Evolutionary conservation across 35 echinoderm and acorn worm genomes (phyloP).

Genomic region (Heliocidaris erythrogramma): DNA sequence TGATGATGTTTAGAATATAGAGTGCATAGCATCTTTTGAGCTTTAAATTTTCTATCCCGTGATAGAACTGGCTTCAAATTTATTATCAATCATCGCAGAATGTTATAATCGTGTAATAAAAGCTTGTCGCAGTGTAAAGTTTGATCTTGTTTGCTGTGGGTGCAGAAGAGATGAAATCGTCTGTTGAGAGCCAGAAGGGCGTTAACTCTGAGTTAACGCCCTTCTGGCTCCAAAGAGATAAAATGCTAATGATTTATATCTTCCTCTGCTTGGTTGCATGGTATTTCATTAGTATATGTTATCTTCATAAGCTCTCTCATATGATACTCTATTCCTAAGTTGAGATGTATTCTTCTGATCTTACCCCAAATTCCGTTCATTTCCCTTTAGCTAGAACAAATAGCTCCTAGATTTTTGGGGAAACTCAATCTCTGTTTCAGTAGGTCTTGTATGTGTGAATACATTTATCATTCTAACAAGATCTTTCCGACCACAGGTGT

Average conservation of each 20-base stretch:
- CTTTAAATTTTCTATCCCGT: not conserved
- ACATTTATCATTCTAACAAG: too few species aligned
- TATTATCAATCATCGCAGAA: not conserved
- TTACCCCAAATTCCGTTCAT: too few species aligned
- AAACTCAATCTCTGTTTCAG: too few species aligned
- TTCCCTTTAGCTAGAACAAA: too few species aligned
- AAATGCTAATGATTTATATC: not conserved
- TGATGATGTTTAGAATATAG: not conserved
- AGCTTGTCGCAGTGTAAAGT: not conserved
- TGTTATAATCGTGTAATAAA: not conserved
- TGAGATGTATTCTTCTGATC: too few species aligned
- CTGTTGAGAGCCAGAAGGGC: not conserved
- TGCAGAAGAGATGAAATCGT: not conserved
- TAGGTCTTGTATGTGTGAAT: too few species aligned
- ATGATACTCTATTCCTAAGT: too few species aligned
- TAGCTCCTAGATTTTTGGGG: too few species aligned
- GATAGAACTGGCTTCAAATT: not conserved
- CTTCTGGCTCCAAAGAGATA: too few species aligned
- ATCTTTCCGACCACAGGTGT: too few species aligned
- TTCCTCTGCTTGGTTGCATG: not conserved
- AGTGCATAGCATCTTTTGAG: not conserved
- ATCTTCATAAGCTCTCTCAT: too few species aligned
- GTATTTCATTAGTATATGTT: not conserved
- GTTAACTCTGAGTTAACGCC: not conserved
- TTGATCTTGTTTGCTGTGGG: not conserved